Evolutionary conservation across 92 coral and sea anemone species (phyloP).

Genomic region (Epizoanthus ramosus): DNA sequence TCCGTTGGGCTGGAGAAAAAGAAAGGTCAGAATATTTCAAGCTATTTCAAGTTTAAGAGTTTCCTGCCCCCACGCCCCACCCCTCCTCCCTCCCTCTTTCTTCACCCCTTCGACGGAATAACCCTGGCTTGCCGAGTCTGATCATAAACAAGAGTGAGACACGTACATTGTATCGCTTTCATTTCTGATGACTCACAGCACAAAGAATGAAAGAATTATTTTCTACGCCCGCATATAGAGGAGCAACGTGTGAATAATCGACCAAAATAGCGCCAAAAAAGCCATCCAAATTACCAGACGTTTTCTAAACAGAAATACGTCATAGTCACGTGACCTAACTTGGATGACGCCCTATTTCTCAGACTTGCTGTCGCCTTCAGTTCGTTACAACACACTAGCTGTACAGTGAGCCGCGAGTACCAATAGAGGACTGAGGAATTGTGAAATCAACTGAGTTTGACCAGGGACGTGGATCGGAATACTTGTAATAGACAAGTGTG

Average conservation of each 20-base stretch:
- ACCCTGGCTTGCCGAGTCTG: too few species aligned
- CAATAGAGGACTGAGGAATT: neutral
- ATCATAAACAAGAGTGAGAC: too few species aligned
- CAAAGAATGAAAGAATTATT: too few species aligned
- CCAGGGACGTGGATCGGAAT: neutral
- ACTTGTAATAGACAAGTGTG: neutral
- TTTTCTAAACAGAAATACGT: neutral
- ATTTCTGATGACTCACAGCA: too few species aligned
- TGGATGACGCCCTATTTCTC: conserved; percentile 30
- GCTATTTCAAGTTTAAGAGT: too few species aligned
- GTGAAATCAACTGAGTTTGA: conserved; percentile 24
- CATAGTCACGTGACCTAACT: conserved; percentile 24
- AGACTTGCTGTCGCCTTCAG: conserved; percentile 26
- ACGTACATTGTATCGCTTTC: too few species aligned
- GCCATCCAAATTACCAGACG: neutral
- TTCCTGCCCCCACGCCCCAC: too few species aligned
- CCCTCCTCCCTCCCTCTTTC: too few species aligned
- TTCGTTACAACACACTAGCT: conserved; percentile 15
- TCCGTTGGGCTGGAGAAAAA: too few species aligned
- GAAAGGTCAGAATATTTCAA: too few species aligned
- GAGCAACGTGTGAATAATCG: neutral
- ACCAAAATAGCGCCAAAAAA: neutral
- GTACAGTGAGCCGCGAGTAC: neutral
- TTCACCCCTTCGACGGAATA: too few species aligned
- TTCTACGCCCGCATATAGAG: too few species aligned